Conservation (phyloP, 2,113 vertebrate genomes). For the Callochromis pleurospilus region DNA sequence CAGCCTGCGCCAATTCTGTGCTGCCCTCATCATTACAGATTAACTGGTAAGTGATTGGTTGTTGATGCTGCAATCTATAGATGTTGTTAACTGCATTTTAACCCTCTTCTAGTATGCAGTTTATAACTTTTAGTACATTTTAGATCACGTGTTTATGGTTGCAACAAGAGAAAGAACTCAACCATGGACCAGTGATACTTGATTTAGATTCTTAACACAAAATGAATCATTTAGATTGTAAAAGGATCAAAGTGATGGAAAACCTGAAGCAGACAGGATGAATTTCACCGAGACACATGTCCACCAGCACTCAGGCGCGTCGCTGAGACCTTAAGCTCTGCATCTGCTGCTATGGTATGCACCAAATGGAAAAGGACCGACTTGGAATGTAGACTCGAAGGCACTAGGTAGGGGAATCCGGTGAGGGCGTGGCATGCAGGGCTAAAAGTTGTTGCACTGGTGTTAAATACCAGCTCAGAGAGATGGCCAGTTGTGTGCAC, state of each 20-base stretch:
- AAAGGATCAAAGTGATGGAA: neutral
- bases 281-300: neutral
- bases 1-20: neutral
- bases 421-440: neutral
- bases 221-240: neutral
- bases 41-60: neutral
- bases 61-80: neutral
- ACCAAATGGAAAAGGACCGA: neutral
- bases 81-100: neutral
- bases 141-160: fast-evolving
- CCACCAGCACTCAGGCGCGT: neutral
- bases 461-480: conserved; percentile 15
- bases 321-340: neutral
- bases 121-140: neutral
- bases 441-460: neutral
- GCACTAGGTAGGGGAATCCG: neutral
- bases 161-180: neutral
- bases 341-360: conserved; percentile 12
- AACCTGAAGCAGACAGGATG: neutral
- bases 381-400: conserved; percentile 26
- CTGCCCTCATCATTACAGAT: neutral
- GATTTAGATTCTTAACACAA: neutral
- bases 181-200: neutral
- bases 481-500: neutral
- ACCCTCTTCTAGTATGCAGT: fast-evolving